Base-by-base conservation (phyloP, 2,797 vertebrate genomes). In the Sebastes wilsoni region DNA sequence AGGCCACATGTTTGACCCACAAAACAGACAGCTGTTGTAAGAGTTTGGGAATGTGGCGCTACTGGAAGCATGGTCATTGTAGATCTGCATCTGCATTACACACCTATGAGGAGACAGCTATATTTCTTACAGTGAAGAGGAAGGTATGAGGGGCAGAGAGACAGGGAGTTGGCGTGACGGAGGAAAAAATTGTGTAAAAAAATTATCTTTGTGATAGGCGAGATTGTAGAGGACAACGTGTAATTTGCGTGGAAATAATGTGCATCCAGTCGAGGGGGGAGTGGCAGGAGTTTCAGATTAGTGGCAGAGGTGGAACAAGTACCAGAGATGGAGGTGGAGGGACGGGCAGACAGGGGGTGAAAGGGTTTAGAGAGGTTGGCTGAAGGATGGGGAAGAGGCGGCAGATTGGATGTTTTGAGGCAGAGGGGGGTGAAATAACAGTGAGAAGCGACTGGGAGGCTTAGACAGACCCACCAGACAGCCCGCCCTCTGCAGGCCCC, bases 401-500 rank as follows among this genome's bases (percentile, higher is more conserved):
- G 80, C 71, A 85, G 80, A 87, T 83, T 89, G 79, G 28, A 78
- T 85, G 77, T 74, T 86, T 75, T 75, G 59, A 84, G 34, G 67
- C 77, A 68, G 72, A 80, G 86, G 84, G 67, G 46, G 66, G 80
- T 90, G 77, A 85, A 89, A 91, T 92, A 91, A 85, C 88, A 83
- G 83, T 30, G 79, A 88, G 77, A 75, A 76, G 81, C 42, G 77
- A 85, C 75, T 55, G 79, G 74, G 55, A 79, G 76, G 77, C 77
- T 81, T 34, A 70, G 83, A 85, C 64, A 64, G 36, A 36, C 79
- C 81, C 81, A 85, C 72, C 87, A 91, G 92, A 91, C 91, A 83
- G 85, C 81, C 87, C 74, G 65, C 74, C 85, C 79, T 81, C 79
- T 70, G 49, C 42, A 84, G 46, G 34, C 84, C 73, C 85, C 14